Conservation (phyloP, 1,140 invertebrate species). For the Drosophila micromelanica region DNA sequence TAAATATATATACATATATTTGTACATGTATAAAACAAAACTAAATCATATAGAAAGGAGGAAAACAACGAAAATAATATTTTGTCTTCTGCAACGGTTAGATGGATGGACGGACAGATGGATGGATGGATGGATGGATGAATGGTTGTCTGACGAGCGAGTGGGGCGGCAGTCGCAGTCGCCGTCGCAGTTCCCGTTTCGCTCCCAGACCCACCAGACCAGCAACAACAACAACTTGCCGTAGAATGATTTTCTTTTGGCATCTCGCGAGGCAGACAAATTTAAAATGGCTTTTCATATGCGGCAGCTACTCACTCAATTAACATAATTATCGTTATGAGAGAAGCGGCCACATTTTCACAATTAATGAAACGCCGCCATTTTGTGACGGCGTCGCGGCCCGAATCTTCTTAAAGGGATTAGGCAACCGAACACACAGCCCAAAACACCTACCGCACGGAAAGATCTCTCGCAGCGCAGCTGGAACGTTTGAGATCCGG, state of each 20-base stretch:
- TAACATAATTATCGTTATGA: constrained; percentile 74
- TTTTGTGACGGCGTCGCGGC: constrained; percentile 48
- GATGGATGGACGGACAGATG: constrained; percentile 39
- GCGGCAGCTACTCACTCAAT: constrained; percentile 61
- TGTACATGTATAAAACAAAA: constrained; percentile 37
- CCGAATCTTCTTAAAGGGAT: constrained; percentile 32
- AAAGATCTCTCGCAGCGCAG: neutral
- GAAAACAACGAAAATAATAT: constrained; percentile 75
- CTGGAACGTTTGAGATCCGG: neutral
- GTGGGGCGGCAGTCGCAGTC: constrained; percentile 42
- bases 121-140: constrained; percentile 38
- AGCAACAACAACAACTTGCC: constrained; percentile 8
- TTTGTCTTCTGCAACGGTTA: constrained; percentile 61
- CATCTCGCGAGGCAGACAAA: constrained; percentile 23
- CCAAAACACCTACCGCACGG: no score
- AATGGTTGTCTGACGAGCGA: constrained; percentile 11
- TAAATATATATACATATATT: neutral
- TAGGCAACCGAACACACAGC: constrained; percentile 29
- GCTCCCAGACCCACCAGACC: constrained; percentile 4
- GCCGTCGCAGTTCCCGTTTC: neutral
- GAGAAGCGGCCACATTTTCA: constrained; percentile 55
- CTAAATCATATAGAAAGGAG: constrained; percentile 70
- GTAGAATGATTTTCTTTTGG: constrained; percentile 47
- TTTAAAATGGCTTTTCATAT: constrained; percentile 69
- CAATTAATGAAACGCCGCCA: constrained; percentile 76